phyloP scores from a whole-genome alignment of 2,797 vertebrate species.

The Erethizon dorsatum region DNA sequence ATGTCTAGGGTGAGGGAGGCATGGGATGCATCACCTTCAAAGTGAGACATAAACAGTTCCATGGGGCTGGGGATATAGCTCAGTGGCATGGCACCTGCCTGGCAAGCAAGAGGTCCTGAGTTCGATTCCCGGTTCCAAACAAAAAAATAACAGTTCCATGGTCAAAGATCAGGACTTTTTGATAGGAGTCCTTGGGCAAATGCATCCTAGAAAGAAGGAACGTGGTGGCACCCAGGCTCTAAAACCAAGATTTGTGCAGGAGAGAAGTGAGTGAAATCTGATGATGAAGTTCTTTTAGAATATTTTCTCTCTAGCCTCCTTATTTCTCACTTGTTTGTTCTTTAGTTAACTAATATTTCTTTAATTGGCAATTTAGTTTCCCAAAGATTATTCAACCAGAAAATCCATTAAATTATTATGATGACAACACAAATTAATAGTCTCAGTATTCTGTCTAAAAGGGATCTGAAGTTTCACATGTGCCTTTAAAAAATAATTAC shows the following conservation, averaged over 20 bases:
- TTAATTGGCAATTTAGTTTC: constrained; percentile 74
- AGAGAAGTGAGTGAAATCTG: neutral
- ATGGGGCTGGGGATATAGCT: too few relatives aligned
- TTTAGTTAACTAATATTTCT: constrained; percentile 77
- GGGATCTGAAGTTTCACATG: neutral
- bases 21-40: neutral
- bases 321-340: constrained; percentile 51
- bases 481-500: constrained; percentile 48
- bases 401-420: constrained; percentile 78
- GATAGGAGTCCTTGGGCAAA: neutral
- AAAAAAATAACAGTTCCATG: too few relatives aligned
- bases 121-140: too few relatives aligned
- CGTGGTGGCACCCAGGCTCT: accelerated
- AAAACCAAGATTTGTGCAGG: neutral
- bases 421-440: constrained; percentile 75
- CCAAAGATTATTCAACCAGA: constrained; percentile 70
- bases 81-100: too few relatives aligned
- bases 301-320: neutral
- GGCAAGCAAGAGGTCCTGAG: too few relatives aligned
- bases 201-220: neutral
- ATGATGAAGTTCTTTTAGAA: neutral
- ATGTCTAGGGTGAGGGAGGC: neutral
- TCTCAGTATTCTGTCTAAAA: constrained; percentile 28
- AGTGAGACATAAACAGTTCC: accelerated
- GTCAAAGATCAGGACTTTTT: too few relatives aligned